Percentiles rank a stretch among this genome's conserved stretches.
Conservation (phyloP, 2,113 vertebrate genomes). For the Falco punctatus region DNA sequence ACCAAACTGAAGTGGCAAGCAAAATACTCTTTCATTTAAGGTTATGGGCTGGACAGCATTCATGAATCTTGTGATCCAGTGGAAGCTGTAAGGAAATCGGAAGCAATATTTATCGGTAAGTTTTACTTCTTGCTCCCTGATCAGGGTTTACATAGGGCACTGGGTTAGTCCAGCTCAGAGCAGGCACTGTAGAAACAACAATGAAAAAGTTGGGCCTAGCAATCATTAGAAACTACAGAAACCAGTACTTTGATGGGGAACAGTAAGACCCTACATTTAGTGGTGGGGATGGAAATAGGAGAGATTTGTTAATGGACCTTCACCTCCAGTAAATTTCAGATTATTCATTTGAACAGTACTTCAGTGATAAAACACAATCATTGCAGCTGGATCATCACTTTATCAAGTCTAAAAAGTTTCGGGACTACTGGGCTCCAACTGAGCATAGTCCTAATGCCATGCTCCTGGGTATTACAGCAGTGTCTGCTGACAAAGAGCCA, state of each 20-base stretch:
- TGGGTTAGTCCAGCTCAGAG: not conserved
- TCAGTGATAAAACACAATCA: not conserved
- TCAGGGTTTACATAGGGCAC: not conserved
- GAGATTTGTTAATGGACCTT: not conserved
- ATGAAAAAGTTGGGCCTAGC: not conserved
- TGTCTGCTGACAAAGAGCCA: not conserved
- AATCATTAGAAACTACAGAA: not conserved
- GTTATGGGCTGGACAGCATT: conserved; percentile 85
- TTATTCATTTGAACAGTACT: not conserved
- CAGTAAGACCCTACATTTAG: not conserved
- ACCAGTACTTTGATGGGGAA: not conserved
- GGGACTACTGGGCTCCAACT: not conserved
- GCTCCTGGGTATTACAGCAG: not conserved
- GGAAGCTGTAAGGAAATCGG: conserved; percentile 80
- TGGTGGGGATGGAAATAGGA: not conserved
- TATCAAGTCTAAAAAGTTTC: not conserved
- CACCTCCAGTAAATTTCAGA: not conserved
- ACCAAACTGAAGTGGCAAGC: not conserved
- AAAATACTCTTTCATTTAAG: conserved; percentile 63
- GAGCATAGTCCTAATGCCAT: not conserved
- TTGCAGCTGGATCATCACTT: not conserved
- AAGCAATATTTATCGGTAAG: conserved; percentile 88
- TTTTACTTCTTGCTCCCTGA: not conserved
- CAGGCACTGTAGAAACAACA: not conserved
- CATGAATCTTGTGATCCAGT: conserved; percentile 84